Percentiles rank a stretch among this genome's conserved stretches.
These are phyloP conservation scores for Channallabes apus DNA, from an alignment of 2,797 vertebrate genomes.

Conservation along the genomic window DNA sequence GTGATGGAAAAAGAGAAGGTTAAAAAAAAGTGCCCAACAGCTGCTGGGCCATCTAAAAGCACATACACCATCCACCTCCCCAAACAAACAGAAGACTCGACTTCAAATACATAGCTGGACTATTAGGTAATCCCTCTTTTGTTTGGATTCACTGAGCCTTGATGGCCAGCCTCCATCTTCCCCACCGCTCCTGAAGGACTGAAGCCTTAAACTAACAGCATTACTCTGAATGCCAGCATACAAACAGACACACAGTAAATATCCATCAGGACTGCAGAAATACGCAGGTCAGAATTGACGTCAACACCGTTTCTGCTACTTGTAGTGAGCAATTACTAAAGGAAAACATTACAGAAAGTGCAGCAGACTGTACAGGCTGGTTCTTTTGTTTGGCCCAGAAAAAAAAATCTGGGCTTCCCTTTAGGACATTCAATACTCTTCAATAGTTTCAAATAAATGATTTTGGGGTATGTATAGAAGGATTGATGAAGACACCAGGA, in stretches of 20 bases:
- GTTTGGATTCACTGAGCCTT: conserved; percentile 70
- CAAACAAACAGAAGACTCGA: conserved; percentile 84
- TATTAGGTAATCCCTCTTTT: conserved; percentile 86
- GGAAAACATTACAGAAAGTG: conserved; percentile 28
- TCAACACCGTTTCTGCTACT: not conserved
- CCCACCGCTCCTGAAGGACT: conserved; percentile 32
- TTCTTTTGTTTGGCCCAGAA: conserved; percentile 70
- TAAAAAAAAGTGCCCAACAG: conserved; percentile 77
- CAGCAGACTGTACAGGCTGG: conserved; percentile 54
- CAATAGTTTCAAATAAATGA: conserved; percentile 63
- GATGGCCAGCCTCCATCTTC: conserved; percentile 69
- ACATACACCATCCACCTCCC: conserved; percentile 76
- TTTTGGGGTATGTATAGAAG: not conserved
- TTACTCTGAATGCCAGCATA: conserved; percentile 39
- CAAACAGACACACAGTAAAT: conserved; percentile 41
- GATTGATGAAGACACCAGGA: not conserved
- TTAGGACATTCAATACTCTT: conserved; percentile 76
- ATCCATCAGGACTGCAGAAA: conserved; percentile 38
- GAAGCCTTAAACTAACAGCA: conserved; percentile 48
- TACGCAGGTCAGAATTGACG: conserved; percentile 22
- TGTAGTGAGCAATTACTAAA: conserved; percentile 24
- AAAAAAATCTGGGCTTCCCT: conserved; percentile 73
- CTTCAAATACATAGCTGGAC: conserved; percentile 87
- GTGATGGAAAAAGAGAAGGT: conserved; percentile 58
- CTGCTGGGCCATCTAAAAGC: conserved; percentile 75